Percentiles rank a stretch among this genome's conserved stretches.
phyloP scores from a whole-genome alignment of 2,888 invertebrate species.

The Agrotis ipsilon region DNA sequence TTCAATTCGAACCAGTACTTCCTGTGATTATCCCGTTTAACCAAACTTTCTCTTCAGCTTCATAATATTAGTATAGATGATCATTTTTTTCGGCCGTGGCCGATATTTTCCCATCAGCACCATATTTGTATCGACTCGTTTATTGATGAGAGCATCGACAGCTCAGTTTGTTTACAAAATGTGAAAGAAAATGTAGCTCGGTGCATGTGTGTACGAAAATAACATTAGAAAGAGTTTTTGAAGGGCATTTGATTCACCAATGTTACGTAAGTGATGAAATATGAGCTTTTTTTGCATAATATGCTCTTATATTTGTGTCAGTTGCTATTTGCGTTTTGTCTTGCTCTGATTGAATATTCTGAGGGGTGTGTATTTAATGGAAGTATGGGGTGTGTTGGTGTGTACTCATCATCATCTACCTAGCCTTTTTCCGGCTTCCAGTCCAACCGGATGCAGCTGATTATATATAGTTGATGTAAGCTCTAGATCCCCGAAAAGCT shows the following conservation, averaged over 20 bases:
- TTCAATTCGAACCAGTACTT: too few species aligned
- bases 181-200: constrained; percentile 42
- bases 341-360: not conserved
- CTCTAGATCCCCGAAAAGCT: not conserved
- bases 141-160: constrained; percentile 44
- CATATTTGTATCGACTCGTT: constrained; percentile 42
- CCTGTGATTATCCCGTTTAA: too few species aligned
- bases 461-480: not conserved
- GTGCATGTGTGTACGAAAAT: constrained; percentile 48
- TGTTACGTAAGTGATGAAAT: constrained; percentile 44
- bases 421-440: too few species aligned
- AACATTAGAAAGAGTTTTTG: constrained; percentile 50
- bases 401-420: not conserved
- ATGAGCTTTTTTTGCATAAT: constrained; percentile 13
- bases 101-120: constrained; percentile 36
- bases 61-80: too few species aligned
- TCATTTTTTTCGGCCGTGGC: constrained; percentile 25
- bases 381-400: too few species aligned
- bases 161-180: constrained; percentile 58
- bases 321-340: not conserved
- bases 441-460: too few species aligned
- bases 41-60: too few species aligned
- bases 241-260: constrained; percentile 56
- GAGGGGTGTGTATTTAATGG: too few species aligned
- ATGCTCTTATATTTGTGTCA: not conserved